Conservation (phyloP, 2,888 invertebrate species). For the Nephrotoma flavescens region DNA sequence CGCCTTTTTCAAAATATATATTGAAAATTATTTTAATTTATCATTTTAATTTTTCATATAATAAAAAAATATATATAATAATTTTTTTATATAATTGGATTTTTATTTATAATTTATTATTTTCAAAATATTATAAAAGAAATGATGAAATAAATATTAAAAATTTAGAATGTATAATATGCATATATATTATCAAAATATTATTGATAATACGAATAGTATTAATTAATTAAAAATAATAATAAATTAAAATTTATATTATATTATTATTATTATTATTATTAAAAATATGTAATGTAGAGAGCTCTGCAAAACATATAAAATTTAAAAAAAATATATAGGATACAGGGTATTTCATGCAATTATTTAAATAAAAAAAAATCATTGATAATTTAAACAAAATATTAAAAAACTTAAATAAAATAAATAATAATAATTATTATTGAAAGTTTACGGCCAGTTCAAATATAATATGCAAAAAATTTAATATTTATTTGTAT, state of each 20-base stretch:
- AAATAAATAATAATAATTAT: slow-evolving; percentile 3
- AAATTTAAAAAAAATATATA: slow-evolving; percentile 29
- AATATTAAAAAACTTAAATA: neutral
- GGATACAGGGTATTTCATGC: slow-evolving; percentile 92
- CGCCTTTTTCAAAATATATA: neutral
- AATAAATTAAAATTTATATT: slow-evolving; percentile 9
- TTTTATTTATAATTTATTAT: neutral
- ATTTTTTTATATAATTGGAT: neutral
- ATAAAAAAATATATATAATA: neutral
- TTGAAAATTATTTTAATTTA: neutral
- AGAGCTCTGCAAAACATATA: slow-evolving; percentile 6
- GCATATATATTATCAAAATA: neutral
- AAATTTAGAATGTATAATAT: neutral
- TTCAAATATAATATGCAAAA: slow-evolving; percentile 1
- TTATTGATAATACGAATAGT: neutral
- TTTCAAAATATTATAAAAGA: neutral
- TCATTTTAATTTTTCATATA: neutral
- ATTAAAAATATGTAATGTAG: slow-evolving; percentile 8
- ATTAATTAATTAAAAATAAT: neutral
- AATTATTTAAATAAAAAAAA: slow-evolving; percentile 48
- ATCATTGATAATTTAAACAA: neutral
- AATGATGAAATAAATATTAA: neutral
- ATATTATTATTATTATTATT: slow-evolving; percentile 9
- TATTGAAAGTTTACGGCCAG: slow-evolving; percentile 1
- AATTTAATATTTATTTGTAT: neutral